Evolutionary conservation across 2,888 invertebrate species (phyloP), one percentile per base, ranked within the genome.

Genomic region (Drosophila macrospina): DNA sequence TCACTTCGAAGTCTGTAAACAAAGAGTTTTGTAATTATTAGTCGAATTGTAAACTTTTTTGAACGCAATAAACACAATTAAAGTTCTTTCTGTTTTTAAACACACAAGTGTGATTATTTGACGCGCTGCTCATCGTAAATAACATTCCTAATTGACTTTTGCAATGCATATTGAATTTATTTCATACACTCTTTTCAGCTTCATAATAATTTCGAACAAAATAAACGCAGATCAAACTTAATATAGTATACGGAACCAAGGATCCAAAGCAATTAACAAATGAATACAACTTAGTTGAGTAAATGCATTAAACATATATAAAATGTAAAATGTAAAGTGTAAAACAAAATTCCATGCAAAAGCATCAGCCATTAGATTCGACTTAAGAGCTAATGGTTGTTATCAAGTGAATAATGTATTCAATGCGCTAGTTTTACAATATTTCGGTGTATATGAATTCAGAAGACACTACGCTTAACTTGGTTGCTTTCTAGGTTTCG

Each of bases 1-100:
- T 57, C 51, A 52, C 36, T 57, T 68, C 60, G 63, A 67, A 68
- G 57, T 79, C 71, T 72, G 55, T 68, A 67, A 72, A 61, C 62
- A 73, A 55, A 70, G 55, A 64, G 47, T 69, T 62, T 64, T 77
- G 30, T 72, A 75, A 77, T 72, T 80, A 81, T 87, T 90, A 91
- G 90, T 78, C 69, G 83, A 90, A 90, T 91, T 90, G 72, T 90
- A 76, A 76, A 78, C 62, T 67, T 76, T 70, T 70, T 65, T 59
- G 51, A 67, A 63, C 63, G 52, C 75, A 70, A 60, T 88, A 54
- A 41, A 54, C 70, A 55, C 64, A 86, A 84, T 86, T 76, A 84
- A 80, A 68, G 16, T 79, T 67, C 65, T 54, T 61, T 64, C 68
- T 72, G 69, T 74, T 82, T 78, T 57, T 37, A 47, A 45, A 48